phyloP scores from a whole-genome alignment of 1,140 invertebrate species.

The Bursaphelenchus mucronatus region DNA sequence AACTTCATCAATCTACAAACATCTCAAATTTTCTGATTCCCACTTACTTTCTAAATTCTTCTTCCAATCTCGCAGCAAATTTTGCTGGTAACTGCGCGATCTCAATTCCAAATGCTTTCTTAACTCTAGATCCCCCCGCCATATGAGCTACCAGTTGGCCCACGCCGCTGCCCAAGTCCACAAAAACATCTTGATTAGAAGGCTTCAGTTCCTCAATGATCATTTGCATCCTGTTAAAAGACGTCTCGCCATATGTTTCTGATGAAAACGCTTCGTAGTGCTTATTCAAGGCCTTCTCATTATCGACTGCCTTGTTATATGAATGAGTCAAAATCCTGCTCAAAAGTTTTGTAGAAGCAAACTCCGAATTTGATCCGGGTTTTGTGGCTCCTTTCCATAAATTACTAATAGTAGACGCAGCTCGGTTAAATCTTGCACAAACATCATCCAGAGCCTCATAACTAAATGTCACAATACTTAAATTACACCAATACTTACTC shows the following conservation, averaged over 20 bases:
- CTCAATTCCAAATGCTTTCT: conserved; percentile 53
- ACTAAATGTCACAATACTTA: not conserved
- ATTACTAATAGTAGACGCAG: not conserved
- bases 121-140: conserved; percentile 50
- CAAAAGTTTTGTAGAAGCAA: conserved; percentile 33
- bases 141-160: conserved; percentile 55
- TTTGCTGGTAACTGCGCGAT: conserved; percentile 45
- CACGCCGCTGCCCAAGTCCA: conserved; percentile 55
- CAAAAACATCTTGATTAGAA: conserved; percentile 49
- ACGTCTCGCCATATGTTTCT: conserved; percentile 57
- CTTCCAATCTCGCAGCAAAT: conserved; percentile 50
- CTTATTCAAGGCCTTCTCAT: conserved; percentile 50
- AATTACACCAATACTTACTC: too few species aligned
- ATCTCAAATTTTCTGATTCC: not conserved
- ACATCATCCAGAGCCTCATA: conserved; percentile 2
- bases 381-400: not conserved
- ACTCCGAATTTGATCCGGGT: too few species aligned
- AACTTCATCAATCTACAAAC: conserved; percentile 52
- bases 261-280: conserved; percentile 60
- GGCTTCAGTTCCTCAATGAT: conserved; percentile 52
- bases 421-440: conserved; percentile 1
- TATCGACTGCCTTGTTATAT: conserved; percentile 50
- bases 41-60: conserved; percentile 50
- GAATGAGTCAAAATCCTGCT: conserved; percentile 32
- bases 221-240: conserved; percentile 47